Base-by-base conservation (phyloP, 2,113 vertebrate species). In the Xenopus borealis region DNA sequence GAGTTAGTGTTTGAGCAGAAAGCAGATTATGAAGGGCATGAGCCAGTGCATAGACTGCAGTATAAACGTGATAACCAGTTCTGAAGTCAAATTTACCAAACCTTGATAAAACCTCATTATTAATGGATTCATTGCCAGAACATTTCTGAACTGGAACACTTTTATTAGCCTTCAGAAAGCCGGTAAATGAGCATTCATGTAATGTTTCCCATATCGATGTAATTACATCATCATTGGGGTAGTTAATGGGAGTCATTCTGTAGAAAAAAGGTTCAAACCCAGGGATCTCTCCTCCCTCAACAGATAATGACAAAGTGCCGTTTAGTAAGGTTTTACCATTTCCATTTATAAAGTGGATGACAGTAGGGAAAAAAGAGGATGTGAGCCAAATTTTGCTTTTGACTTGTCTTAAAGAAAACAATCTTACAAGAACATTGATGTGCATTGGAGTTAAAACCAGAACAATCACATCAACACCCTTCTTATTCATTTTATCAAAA, bases 31-130 rank as follows among this genome's bases (percentile, higher is more conserved):
- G 63, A 10, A 65, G 30, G 17, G 63, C 6, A 44, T 65, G 63
- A 65, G 63, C 63, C 17, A 65, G 33, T 16, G 63, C 40, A 65
- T 65, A 65, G 11, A 45, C 40, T 65, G 63, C 63, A 45, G 63
- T 65, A 8, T 65, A 65, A 40, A 65, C 33, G 45, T 14, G 8
- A 18, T 44, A 65, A 18, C 33, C 44, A n/a, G 18, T 11, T 44
- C 33, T 45, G 11, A 65, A 65, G n/a, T 40, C 40, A 27, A 63
- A 63, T 16, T 14, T 17, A 17, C 23, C 23, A 30, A 14, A 63
- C 8, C 13, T 16, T 14, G 20, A 19, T 23, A 63, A 63, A 63
- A 14, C 23, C 9, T 13, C 27, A 17, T 63, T 12, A 33, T 63
- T 14, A 1, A 65, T 7, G 10, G 63, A n/a, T 45, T 65, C 63